Evolutionary conservation across 1,140 invertebrate genomes (phyloP).

Genomic region (Lineus longissimus): DNA sequence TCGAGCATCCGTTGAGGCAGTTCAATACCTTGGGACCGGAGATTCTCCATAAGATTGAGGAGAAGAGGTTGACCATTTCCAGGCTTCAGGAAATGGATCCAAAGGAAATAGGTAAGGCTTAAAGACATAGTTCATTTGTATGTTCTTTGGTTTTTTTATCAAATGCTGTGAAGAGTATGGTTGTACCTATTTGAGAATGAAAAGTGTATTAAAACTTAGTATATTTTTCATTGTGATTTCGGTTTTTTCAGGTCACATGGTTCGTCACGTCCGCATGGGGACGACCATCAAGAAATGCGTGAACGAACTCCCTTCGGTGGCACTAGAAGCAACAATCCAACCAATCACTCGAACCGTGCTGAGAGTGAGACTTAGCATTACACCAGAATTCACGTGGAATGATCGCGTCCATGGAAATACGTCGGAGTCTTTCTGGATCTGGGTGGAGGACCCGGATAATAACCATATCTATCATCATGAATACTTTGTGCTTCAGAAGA

Average conservation of each 20-base stretch:
- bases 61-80: conserved; percentile 68
- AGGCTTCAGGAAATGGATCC: conserved; percentile 79
- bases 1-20: conserved; percentile 80
- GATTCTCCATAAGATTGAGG: conserved; percentile 78
- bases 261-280: conserved; percentile 75
- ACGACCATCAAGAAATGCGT: conserved; percentile 77
- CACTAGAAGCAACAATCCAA: conserved; percentile 79
- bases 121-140: conserved; percentile 11
- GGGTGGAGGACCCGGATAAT: conserved; percentile 92
- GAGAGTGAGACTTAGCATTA: conserved; percentile 77
- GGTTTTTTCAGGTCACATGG: conserved; percentile 62
- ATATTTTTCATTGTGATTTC: neutral
- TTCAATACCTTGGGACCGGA: conserved; percentile 75
- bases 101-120: conserved; percentile 71
- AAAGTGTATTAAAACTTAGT: neutral
- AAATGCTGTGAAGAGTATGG: neutral
- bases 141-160: conserved; percentile 9
- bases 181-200: no score
- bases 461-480: conserved; percentile 97
- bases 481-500: conserved; percentile 82
- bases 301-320: conserved; percentile 76
- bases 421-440: conserved; percentile 92
- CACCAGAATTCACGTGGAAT: conserved; percentile 70
- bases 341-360: conserved; percentile 91
- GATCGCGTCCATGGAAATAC: conserved; percentile 71